phyloP scores from a whole-genome alignment of 2,113 vertebrate species.

The Protobothrops mucrosquamatus region DNA sequence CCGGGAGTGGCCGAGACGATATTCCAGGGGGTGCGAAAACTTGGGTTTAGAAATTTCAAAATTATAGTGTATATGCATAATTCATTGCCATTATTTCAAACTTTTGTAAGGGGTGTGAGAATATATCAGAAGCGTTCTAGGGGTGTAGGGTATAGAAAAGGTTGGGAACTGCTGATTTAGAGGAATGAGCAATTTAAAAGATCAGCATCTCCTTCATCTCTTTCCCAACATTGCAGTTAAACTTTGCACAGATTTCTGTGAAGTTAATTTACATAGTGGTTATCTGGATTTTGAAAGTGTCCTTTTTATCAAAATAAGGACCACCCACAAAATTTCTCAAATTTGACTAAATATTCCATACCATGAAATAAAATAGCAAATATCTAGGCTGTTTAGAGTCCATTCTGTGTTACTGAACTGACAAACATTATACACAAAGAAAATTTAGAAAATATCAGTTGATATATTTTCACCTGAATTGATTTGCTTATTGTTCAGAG shows the following conservation, averaged over 20 bases:
- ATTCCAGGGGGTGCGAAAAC: too few relatives aligned
- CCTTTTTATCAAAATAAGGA: not conserved
- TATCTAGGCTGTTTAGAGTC: not conserved
- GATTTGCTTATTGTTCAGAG: conserved; percentile 37
- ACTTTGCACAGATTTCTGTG: not conserved
- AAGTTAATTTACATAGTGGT: not conserved
- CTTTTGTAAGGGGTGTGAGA: too few relatives aligned
- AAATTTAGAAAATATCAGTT: conserved; percentile 27
- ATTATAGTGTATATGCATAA: too few relatives aligned
- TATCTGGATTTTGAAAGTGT: not conserved
- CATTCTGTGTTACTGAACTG: not conserved
- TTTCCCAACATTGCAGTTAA: not conserved
- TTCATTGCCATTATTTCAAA: too few relatives aligned
- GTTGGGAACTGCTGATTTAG: not conserved
- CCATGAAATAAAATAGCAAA: not conserved
- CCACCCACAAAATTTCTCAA: not conserved
- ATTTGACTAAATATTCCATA: not conserved
- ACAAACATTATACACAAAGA: not conserved
- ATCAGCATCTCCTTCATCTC: not conserved
- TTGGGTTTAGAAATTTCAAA: too few relatives aligned
- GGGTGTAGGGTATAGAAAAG: too few relatives aligned
- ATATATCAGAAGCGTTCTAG: too few relatives aligned
- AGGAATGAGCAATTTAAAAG: not conserved
- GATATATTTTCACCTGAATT: conserved; percentile 36
- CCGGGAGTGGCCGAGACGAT: too few relatives aligned